Conservation (phyloP, 2,797 vertebrate species). For the Smutsia gigantea region DNA sequence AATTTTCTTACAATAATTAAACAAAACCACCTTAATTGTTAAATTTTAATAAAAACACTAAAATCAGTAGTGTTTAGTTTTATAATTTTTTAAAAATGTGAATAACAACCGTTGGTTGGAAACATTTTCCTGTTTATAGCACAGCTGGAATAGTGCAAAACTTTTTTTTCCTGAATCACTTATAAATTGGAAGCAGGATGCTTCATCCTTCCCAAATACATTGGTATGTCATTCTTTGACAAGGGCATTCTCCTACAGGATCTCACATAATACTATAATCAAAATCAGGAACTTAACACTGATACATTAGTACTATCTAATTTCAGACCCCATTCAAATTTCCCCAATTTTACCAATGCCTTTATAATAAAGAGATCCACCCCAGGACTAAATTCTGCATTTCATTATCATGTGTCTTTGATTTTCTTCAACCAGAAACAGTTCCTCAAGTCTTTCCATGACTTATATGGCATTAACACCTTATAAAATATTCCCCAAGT, state of each 20-base stretch:
- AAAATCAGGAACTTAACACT: background rate
- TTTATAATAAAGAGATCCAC: background rate
- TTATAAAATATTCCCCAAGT: background rate
- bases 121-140: background rate
- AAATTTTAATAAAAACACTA: background rate
- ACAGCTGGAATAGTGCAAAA: background rate
- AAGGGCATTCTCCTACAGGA: background rate
- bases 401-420: background rate
- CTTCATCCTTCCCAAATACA: background rate
- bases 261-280: background rate
- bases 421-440: background rate
- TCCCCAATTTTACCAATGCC: background rate
- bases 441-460: background rate
- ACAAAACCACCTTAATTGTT: background rate
- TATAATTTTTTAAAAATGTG: background rate
- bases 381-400: background rate
- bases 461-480: background rate
- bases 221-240: background rate
- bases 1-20: background rate
- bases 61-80: background rate
- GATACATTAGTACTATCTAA: background rate
- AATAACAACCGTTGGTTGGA: background rate
- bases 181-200: background rate
- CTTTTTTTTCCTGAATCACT: background rate
- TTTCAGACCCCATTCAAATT: background rate